Evolutionary conservation across 2,888 invertebrate genomes (phyloP), one percentile per base, ranked within the genome.

Genomic region (Drosophila koepferae): DNA sequence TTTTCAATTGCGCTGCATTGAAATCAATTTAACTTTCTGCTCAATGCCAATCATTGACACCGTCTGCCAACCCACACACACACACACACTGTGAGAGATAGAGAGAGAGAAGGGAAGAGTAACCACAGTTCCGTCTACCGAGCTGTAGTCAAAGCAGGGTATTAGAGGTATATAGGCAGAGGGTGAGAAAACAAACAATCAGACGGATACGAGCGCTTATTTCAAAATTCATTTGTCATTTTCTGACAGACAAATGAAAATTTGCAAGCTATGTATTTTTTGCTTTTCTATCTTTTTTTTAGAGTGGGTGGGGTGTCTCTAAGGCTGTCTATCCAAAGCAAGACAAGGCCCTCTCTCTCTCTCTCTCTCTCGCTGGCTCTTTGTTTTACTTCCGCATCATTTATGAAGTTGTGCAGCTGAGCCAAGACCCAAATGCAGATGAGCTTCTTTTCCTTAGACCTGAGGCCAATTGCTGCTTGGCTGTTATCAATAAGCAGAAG

Each of bases 161-260:
- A 71, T 80, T 71, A 80, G 63, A 63, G 62, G 51, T 28, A 72
- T 23, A 53, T 48, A 55, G 46, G 43, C 48, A 16, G 12, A 20
- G 55, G 23, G 55, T 16, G 40, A 28, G 23, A 77, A 77, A 78
- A 83, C 89, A 89, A 89, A 82, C 82, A 89, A 85, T 76, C 80
- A 77, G 81, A 75, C 74, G 87, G 72, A 84, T 87, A 72, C 87
- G 72, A 87, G 73, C 82, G 86, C 82, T 89, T 87, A 90, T 82
- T 86, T 86, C 82, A 87, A 90, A 88, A 89, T 90, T 89, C 88
- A 86, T 86, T 86, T 90, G 82, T 90, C 86, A 86, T 89, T 89
- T 85, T 86, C 74, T 85, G 86, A 89, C 88, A 86, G 90, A 68
- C 79, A 84, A 81, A 83, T 77, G 75, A 89, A 81, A 83, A 77